These are phyloP conservation scores for Rhingia campestris DNA, from an alignment of 2,888 invertebrate genomes.

Conservation along the genomic window DNA sequence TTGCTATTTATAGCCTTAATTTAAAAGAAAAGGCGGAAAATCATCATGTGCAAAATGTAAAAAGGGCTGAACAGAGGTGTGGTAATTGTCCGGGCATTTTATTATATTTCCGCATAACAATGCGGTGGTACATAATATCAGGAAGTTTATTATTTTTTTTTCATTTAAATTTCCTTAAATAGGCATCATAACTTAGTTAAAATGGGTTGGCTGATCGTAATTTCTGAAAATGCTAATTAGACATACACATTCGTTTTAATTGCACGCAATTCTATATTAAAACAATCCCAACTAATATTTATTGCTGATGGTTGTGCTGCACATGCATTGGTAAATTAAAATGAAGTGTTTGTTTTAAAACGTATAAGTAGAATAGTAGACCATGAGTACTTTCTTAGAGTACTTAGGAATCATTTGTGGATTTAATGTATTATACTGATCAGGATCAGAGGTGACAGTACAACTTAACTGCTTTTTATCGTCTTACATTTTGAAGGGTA, in stretches of 20 bases:
- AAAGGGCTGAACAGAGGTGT: slow-evolving; percentile 7
- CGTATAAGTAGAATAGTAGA: too few species aligned
- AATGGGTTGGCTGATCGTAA: slow-evolving; percentile 17
- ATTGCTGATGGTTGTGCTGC: too few species aligned
- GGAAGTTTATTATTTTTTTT: slow-evolving; percentile 11
- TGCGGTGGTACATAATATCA: background rate
- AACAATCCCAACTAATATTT: background rate
- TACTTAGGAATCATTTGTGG: too few species aligned
- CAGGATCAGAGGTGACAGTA: too few species aligned
- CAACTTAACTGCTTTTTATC: too few species aligned
- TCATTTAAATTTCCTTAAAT: slow-evolving; percentile 9
- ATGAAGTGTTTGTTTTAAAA: too few species aligned
- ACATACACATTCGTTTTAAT: background rate
- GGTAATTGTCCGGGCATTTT: background rate
- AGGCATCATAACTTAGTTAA: slow-evolving; percentile 16
- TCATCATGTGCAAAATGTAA: background rate
- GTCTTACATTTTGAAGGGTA: too few species aligned
- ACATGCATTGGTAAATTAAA: too few species aligned
- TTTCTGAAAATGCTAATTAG: slow-evolving; percentile 4
- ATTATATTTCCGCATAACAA: background rate
- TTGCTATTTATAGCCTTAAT: too few species aligned
- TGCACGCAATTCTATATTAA: slow-evolving; percentile 5
- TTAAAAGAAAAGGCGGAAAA: too few species aligned
- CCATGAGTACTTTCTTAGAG: too few species aligned
- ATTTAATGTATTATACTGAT: too few species aligned